Conservation (phyloP, 2,888 invertebrate species). For the Nymphalis c-album region DNA sequence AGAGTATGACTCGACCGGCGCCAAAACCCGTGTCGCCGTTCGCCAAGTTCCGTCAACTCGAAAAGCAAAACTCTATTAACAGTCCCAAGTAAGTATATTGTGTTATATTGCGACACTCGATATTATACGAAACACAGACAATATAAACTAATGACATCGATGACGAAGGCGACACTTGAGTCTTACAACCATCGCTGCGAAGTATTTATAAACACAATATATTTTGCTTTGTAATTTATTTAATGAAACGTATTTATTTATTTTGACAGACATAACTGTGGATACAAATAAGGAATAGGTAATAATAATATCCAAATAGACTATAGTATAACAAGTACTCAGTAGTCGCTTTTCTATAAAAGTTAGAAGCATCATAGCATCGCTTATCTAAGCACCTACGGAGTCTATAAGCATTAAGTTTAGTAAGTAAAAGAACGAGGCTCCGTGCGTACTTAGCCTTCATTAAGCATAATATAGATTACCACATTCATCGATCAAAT, state of each 20-base stretch:
- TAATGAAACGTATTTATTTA: conserved; percentile 63
- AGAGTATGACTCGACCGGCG: conserved; percentile 74
- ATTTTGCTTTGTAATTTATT: conserved; percentile 41
- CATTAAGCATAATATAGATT: conserved; percentile 22
- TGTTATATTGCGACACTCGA: neutral
- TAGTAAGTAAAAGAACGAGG: neutral
- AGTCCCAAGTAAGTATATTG: conserved; percentile 87
- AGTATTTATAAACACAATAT: conserved; percentile 21
- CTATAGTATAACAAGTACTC: conserved; percentile 53
- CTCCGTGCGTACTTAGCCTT: conserved; percentile 33
- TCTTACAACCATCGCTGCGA: conserved; percentile 1
- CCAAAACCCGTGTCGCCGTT: conserved; percentile 91
- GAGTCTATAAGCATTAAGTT: conserved; percentile 32
- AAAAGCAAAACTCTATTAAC: conserved; percentile 90
- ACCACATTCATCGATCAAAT: conserved; percentile 21
- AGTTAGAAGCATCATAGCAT: conserved; percentile 41
- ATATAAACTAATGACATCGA: conserved; percentile 5
- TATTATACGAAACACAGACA: conserved; percentile 4
- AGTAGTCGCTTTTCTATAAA: conserved; percentile 61
- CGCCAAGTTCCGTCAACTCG: conserved; percentile 95
- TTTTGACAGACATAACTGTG: conserved; percentile 72
- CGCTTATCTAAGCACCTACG: conserved; percentile 47
- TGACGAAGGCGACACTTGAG: neutral
- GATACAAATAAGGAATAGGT: conserved; percentile 69
- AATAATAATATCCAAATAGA: conserved; percentile 68